Conservation (phyloP, 1,140 invertebrate species). For the Drosophila sp. region DNA sequence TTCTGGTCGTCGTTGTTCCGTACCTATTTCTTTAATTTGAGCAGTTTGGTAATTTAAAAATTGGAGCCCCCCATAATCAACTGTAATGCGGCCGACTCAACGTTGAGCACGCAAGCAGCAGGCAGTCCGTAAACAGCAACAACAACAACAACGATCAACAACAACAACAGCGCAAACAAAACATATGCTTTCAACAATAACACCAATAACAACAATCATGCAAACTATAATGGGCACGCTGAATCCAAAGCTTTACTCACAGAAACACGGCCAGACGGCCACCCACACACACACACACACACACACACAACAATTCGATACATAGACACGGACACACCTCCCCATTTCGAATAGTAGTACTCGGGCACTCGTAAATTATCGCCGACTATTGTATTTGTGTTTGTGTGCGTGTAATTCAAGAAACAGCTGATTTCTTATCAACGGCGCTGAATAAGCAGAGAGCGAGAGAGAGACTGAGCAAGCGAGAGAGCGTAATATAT, state of each 20-base stretch:
- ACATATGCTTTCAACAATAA: slow-evolving; percentile 63
- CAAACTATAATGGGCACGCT: slow-evolving; percentile 46
- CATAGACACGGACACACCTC: slow-evolving; percentile 61
- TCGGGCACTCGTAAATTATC: slow-evolving; percentile 41
- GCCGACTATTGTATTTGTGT: slow-evolving; percentile 23
- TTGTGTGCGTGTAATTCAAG: slow-evolving; percentile 26
- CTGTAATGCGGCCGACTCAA: slow-evolving; percentile 75
- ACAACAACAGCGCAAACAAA: slow-evolving; percentile 39
- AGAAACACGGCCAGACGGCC: slow-evolving; percentile 51
- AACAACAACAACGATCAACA: slow-evolving; percentile 49
- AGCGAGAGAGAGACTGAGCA: slow-evolving; percentile 25
- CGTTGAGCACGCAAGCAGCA: slow-evolving; percentile 70
- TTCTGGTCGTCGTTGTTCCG: slow-evolving; percentile 13
- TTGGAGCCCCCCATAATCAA: slow-evolving; percentile 71
- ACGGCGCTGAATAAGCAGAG: slow-evolving; percentile 63
- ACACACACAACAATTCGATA: slow-evolving; percentile 26
- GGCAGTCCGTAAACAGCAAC: slow-evolving; percentile 49
- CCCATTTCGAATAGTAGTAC: slow-evolving; percentile 52
- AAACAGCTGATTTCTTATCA: slow-evolving; percentile 81
- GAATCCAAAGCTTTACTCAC: slow-evolving; percentile 57
- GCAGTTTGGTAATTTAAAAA: slow-evolving; percentile 79
- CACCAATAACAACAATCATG: slow-evolving; percentile 17
- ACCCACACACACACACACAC: slow-evolving; percentile 34
- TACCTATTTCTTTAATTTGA: slow-evolving; percentile 73
- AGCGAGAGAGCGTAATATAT: slow-evolving; percentile 24